A percentile compares a stretch with the other conserved stretches of the same genome.
Conservation (phyloP, 2,888 invertebrate species). For the Acrocyrtus sp. region DNA sequence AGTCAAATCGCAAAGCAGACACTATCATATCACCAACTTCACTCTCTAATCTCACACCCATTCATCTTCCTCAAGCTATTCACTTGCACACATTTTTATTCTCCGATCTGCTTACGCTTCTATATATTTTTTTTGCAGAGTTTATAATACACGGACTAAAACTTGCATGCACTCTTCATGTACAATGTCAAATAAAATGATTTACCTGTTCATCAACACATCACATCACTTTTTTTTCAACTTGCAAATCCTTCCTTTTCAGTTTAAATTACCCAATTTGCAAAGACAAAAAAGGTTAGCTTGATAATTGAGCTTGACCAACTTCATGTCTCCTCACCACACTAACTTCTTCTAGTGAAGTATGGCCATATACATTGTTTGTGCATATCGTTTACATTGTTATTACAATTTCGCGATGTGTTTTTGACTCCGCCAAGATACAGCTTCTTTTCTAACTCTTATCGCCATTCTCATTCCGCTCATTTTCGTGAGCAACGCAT, state of each 20-base stretch:
- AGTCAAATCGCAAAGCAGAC: no score
- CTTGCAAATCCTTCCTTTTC: constrained; percentile 52
- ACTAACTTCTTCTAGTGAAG: no score
- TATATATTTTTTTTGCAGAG: no score
- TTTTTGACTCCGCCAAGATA: background rate
- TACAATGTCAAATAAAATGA: constrained; percentile 47
- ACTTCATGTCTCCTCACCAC: constrained; percentile 20
- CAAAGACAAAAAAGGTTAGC: constrained; percentile 48
- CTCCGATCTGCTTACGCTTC: no score
- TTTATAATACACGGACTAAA: background rate
- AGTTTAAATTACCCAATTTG: constrained; percentile 53
- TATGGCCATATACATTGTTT: no score
- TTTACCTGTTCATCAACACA: constrained; percentile 52
- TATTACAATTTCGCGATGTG: constrained; percentile 16
- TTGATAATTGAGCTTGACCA: constrained; percentile 46
- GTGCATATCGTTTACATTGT: constrained; percentile 21
- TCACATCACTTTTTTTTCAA: constrained; percentile 41
- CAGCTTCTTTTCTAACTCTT: background rate
- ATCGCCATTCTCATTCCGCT: no score
- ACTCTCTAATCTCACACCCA: background rate
- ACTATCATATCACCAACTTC: background rate
- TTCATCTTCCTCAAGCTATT: constrained; percentile 16
- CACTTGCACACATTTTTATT: no score
- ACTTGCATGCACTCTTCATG: no score
- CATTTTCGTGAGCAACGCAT: constrained; percentile 4